A percentile compares a stretch with the other conserved stretches of the same genome.
Conservation (phyloP, 2,888 invertebrate species). For the Lissocephala sabroskyi region DNA sequence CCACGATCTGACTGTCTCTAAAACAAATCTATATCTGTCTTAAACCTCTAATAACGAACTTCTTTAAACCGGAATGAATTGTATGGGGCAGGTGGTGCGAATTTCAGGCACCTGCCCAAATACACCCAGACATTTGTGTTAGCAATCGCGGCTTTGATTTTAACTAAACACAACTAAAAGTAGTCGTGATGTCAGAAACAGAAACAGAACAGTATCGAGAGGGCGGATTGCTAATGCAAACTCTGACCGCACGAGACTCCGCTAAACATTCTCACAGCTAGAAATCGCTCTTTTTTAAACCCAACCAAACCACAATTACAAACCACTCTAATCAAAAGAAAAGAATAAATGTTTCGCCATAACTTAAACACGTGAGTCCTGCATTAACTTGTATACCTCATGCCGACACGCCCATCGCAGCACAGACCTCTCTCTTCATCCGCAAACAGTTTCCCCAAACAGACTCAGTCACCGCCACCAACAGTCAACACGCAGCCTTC, state of each 20-base stretch:
- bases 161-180: constrained; percentile 26
- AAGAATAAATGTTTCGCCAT: constrained; percentile 46
- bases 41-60: constrained; percentile 16
- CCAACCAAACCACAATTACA: constrained; percentile 19
- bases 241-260: constrained; percentile 13
- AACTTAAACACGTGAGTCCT: constrained; percentile 51
- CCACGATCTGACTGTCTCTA: constrained; percentile 34
- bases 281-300: constrained; percentile 35
- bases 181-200: constrained; percentile 43
- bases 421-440: too few relatives aligned
- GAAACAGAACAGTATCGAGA: constrained; percentile 48
- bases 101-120: constrained; percentile 69
- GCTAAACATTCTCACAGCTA: constrained; percentile 23
- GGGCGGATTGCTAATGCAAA: constrained; percentile 32
- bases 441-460: too few relatives aligned
- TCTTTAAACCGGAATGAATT: constrained; percentile 6
- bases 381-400: constrained; percentile 48
- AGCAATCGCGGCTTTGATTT: constrained; percentile 65
- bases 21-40: constrained; percentile 18
- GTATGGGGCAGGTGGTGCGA: constrained; percentile 69
- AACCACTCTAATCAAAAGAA: constrained; percentile 19
- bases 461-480: too few relatives aligned
- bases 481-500: too few relatives aligned
- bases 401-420: constrained; percentile 46
- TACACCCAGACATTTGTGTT: constrained; percentile 70